Conservation (phyloP, 2,888 invertebrate species). For the Acrocyrtus sp. region DNA sequence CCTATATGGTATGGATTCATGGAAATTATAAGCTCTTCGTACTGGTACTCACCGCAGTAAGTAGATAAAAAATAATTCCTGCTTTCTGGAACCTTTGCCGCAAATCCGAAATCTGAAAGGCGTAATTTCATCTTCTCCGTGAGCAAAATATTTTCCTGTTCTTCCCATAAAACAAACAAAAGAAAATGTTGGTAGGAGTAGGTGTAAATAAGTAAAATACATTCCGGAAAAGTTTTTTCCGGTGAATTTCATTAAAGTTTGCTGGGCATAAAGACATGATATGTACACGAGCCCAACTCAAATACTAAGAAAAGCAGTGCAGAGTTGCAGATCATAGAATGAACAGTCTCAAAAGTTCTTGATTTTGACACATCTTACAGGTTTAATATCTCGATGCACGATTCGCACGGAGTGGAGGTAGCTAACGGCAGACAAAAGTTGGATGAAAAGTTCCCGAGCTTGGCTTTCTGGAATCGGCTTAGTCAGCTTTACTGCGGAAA, state of each 20-base stretch:
- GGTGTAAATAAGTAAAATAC: constrained; percentile 1
- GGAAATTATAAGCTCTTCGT: too few relatives aligned
- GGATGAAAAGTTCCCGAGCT: constrained; percentile 78
- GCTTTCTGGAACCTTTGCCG: constrained; percentile 77
- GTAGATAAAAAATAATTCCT: constrained; percentile 67
- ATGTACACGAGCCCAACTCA: too few relatives aligned
- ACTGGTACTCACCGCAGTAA: constrained; percentile 17
- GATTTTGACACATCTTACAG: constrained; percentile 69
- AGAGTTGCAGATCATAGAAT: too few relatives aligned
- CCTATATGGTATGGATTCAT: too few relatives aligned
- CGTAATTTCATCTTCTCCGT: constrained; percentile 79
- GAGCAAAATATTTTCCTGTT: constrained; percentile 79
- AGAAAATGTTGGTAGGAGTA: neutral
- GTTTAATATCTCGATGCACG: constrained; percentile 84
- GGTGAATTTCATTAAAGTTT: too few relatives aligned
- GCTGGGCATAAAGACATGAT: too few relatives aligned
- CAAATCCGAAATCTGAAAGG: constrained; percentile 84
- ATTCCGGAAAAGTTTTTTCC: neutral
- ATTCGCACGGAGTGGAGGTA: constrained; percentile 80
- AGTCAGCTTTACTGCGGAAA: constrained; percentile 73
- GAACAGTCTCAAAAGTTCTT: neutral
- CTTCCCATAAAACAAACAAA: constrained; percentile 40
- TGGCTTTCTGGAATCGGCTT: constrained; percentile 75
- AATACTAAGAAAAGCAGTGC: too few relatives aligned
- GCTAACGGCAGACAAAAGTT: constrained; percentile 80